These are phyloP conservation scores for Aphrocallistes beatrix DNA, from an alignment of 37 sponge, comb jelly and placozoan genomes.

Conservation along the genomic window DNA sequence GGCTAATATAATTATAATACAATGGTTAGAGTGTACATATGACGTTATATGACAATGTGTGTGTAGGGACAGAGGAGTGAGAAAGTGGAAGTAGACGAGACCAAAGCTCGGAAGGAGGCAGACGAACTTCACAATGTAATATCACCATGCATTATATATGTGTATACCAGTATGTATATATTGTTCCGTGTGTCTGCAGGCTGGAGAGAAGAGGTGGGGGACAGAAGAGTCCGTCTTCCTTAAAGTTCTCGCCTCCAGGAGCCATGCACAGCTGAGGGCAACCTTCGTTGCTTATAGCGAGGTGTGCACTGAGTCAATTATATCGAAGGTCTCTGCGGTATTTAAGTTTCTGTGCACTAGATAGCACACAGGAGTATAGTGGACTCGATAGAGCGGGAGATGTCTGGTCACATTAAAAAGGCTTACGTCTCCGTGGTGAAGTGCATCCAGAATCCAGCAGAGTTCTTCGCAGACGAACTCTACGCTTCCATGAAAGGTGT, in stretches of 20 bases:
- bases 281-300: slow-evolving; percentile 36
- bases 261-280: slow-evolving; percentile 72
- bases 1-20: not conserved
- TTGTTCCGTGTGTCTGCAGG: not conserved
- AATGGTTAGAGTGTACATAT: not conserved
- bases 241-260: slow-evolving; percentile 62
- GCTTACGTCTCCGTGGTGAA: slow-evolving; percentile 57
- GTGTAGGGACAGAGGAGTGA: slow-evolving; percentile 71
- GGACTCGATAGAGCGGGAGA: slow-evolving; percentile 83
- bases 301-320: not conserved
- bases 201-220: slow-evolving; percentile 93
- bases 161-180: not conserved
- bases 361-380: slow-evolving; percentile 66
- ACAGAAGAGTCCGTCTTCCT: slow-evolving; percentile 93
- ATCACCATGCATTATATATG: not conserved
- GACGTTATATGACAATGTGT: not conserved
- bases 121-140: slow-evolving; percentile 53
- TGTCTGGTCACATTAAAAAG: slow-evolving; percentile 70
- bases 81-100: slow-evolving; percentile 55
- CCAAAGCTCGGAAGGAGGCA: slow-evolving; percentile 75
- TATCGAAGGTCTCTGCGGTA: slow-evolving; percentile 5
- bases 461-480: not conserved
- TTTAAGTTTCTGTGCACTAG: too few species aligned
- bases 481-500: not conserved
- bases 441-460: not conserved